Percentiles rank a stretch among this genome's conserved stretches.
Conservation (phyloP, 2,888 invertebrate genomes). For the Hypsopygia costalis region DNA sequence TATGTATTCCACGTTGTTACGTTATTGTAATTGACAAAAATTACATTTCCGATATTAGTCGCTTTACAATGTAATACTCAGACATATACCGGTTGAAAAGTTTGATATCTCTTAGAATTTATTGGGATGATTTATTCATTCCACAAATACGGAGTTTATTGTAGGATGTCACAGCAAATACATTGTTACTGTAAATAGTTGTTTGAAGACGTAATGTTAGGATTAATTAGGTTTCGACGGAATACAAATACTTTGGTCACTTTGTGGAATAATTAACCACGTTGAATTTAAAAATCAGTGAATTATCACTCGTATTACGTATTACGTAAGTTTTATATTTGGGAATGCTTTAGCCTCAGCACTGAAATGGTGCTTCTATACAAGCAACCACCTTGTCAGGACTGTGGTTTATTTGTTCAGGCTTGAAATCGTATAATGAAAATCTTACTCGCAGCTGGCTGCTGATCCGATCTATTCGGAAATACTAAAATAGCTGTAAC, state of each 20-base stretch:
- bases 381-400: background rate
- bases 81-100: background rate
- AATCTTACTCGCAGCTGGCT: too few relatives aligned
- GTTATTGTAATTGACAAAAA: constrained; percentile 15
- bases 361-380: background rate
- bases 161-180: constrained; percentile 17
- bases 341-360: background rate
- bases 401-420: background rate
- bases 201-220: constrained; percentile 30
- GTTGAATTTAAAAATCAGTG: background rate
- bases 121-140: background rate
- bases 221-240: constrained; percentile 13
- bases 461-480: too few relatives aligned
- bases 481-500: too few relatives aligned
- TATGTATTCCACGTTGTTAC: constrained; percentile 31
- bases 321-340: background rate
- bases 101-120: background rate
- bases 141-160: constrained; percentile 1
- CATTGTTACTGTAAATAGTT: constrained; percentile 38
- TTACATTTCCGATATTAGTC: constrained; percentile 1
- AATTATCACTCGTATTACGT: background rate
- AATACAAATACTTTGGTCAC: background rate
- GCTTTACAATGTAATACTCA: background rate
- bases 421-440: background rate
- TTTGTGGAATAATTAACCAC: background rate